These are phyloP conservation scores for Branchipolynoe longqiensis DNA, from an alignment of 2,888 invertebrate genomes.

Conservation along the genomic window DNA sequence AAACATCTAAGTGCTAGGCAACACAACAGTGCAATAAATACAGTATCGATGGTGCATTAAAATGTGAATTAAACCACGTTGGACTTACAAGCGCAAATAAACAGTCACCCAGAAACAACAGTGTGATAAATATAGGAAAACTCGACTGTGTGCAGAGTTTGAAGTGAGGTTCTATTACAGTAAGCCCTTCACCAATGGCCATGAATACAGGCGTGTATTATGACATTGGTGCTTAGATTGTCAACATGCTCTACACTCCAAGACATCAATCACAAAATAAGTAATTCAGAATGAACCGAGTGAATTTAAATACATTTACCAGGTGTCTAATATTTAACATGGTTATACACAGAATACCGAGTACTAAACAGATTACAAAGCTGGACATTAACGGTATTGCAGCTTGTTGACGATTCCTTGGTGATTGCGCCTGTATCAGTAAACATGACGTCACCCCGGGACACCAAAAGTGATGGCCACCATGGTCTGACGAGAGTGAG, in stretches of 20 bases:
- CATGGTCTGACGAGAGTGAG: no score
- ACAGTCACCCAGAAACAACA: neutral
- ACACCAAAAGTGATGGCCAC: no score
- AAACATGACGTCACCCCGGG: no score
- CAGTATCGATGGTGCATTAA: conserved; percentile 1
- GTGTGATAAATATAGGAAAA: conserved; percentile 8
- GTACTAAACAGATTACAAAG: no score
- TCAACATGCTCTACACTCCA: neutral
- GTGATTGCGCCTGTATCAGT: no score
- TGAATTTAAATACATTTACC: no score
- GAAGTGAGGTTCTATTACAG: neutral
- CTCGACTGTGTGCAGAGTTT: neutral
- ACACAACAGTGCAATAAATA: conserved; percentile 33
- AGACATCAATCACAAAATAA: no score
- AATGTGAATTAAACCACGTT: conserved; percentile 23
- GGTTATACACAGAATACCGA: no score
- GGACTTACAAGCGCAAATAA: conserved; percentile 31
- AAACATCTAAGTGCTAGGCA: conserved; percentile 41
- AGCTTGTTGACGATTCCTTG: no score
- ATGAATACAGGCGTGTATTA: neutral
- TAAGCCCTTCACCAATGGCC: neutral
- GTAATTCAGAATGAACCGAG: no score
- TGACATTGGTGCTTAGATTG: conserved; percentile 3
- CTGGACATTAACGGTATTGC: no score
- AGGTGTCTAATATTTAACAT: no score